A percentile compares a stretch with the other conserved stretches of the same genome.
Conservation (phyloP, 2,797 vertebrate genomes). For the Cryptoprocta ferox region DNA sequence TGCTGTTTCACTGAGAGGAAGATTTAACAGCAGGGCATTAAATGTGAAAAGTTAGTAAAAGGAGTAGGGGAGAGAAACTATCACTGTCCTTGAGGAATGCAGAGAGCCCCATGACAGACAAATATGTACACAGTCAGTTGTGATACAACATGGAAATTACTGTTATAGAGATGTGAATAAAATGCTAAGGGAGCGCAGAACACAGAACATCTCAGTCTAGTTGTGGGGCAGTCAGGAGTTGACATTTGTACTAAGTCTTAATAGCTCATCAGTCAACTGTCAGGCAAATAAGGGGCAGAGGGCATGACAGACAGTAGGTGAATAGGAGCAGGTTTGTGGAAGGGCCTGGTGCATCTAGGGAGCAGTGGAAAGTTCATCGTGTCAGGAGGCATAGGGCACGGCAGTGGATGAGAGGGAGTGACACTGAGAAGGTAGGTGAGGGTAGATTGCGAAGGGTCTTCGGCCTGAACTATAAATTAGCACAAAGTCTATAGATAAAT, state of each 20-base stretch:
- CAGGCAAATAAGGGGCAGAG: conserved; percentile 39
- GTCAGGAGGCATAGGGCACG: not conserved
- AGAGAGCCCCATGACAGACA: not conserved
- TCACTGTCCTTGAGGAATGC: conserved; percentile 32
- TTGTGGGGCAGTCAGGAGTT: conserved; percentile 56
- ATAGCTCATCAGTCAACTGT: conserved; percentile 23
- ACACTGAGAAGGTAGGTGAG: not conserved
- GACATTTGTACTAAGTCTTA: conserved; percentile 58
- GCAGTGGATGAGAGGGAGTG: not conserved
- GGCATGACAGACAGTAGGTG: not conserved
- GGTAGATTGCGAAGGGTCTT: conserved; percentile 31
- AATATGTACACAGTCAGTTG: conserved; percentile 37
- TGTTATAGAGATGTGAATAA: conserved; percentile 23
- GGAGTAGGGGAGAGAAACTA: not conserved
- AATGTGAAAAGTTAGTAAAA: conserved; percentile 58
- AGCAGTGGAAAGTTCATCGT: conserved; percentile 46
- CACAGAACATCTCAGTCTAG: not conserved
- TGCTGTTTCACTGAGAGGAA: conserved; percentile 60
- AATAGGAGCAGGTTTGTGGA: conserved; percentile 24
- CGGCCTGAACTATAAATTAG: conserved; percentile 37
- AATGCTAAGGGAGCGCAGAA: conserved; percentile 34
- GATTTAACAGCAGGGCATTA: conserved; percentile 53
- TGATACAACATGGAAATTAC: conserved; percentile 34
- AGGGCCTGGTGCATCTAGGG: conserved; percentile 5
- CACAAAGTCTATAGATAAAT: conserved; percentile 24